A percentile compares a stretch with the other conserved stretches of the same genome.
phyloP scores from a whole-genome alignment of 2,888 invertebrate genomes.

The Drosophila infuscata region DNA sequence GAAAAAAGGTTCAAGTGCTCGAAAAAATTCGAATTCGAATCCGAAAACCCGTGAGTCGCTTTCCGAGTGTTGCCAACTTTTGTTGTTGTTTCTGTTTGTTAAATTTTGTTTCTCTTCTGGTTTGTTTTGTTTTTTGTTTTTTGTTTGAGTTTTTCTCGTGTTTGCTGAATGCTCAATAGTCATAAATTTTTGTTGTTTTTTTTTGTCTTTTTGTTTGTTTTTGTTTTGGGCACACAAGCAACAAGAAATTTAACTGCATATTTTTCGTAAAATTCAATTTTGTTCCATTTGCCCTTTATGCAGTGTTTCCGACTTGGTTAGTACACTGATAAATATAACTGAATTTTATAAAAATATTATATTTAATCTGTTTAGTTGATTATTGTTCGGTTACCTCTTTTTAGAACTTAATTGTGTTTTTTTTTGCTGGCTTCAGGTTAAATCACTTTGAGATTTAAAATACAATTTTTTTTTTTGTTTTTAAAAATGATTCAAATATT shows the following conservation, averaged over 20 bases:
- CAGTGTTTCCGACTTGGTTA: background rate
- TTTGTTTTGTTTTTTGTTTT: conserved; percentile 17
- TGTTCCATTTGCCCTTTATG: conserved; percentile 1
- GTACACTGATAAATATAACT: background rate
- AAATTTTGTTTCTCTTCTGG: conserved; percentile 10
- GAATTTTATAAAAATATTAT: background rate
- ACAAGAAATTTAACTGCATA: conserved; percentile 47
- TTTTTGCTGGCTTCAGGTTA: background rate
- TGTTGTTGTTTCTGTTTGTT: conserved; percentile 25
- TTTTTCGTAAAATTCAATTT: conserved; percentile 28
- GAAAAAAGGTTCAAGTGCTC: conserved; percentile 34
- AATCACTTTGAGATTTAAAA: background rate
- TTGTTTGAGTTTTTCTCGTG: conserved; percentile 42
- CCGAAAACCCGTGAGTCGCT: conserved; percentile 4
- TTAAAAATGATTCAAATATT: no score
- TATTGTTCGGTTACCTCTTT: background rate
- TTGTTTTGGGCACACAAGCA: conserved; percentile 34
- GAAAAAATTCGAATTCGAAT: conserved; percentile 35
- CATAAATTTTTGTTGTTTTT: conserved; percentile 53
- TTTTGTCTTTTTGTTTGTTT: background rate
- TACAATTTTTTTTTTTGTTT: background rate
- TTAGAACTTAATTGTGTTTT: background rate
- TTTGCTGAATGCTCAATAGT: conserved; percentile 63
- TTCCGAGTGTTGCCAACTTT: conserved; percentile 35
- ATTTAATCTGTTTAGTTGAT: background rate